Conservation (phyloP, 2,888 invertebrate genomes). For the Tetramorium bicarinatum region DNA sequence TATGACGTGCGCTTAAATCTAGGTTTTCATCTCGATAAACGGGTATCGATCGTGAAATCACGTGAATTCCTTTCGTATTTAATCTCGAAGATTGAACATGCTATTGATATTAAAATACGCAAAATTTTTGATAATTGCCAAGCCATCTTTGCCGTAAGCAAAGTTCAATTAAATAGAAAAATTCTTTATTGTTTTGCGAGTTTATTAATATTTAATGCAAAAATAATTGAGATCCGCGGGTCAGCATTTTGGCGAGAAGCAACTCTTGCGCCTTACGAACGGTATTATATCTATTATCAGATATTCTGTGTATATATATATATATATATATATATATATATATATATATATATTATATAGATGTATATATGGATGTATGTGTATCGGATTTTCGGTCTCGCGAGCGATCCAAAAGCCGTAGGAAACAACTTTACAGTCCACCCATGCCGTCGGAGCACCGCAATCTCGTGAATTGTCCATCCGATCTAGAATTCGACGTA, state of each 20-base stretch:
- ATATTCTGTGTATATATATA: neutral
- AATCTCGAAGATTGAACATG: constrained; percentile 8
- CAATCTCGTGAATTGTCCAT: constrained; percentile 67
- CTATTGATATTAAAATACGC: too few relatives aligned
- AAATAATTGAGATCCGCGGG: too few relatives aligned
- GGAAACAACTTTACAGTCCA: constrained; percentile 68
- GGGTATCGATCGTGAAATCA: constrained; percentile 4
- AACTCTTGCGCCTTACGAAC: too few relatives aligned
- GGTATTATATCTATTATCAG: too few relatives aligned
- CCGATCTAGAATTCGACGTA: constrained; percentile 62
- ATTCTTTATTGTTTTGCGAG: too few relatives aligned
- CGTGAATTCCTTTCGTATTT: neutral
- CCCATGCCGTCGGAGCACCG: constrained; percentile 51
- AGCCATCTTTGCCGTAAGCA: too few relatives aligned
- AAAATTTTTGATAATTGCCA: neutral
- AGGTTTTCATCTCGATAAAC: constrained; percentile 34
- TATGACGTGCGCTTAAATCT: constrained; percentile 37
- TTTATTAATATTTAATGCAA: too few relatives aligned
- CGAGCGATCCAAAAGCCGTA: constrained; percentile 20
- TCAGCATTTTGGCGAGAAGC: too few relatives aligned
- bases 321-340: neutral
- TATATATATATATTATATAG: neutral
- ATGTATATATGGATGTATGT: too few relatives aligned
- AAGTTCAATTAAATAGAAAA: too few relatives aligned
- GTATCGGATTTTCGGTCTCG: constrained; percentile 2